phyloP scores from a whole-genome alignment of 2,888 invertebrate genomes.

The Eumacrocentrus americanus region DNA sequence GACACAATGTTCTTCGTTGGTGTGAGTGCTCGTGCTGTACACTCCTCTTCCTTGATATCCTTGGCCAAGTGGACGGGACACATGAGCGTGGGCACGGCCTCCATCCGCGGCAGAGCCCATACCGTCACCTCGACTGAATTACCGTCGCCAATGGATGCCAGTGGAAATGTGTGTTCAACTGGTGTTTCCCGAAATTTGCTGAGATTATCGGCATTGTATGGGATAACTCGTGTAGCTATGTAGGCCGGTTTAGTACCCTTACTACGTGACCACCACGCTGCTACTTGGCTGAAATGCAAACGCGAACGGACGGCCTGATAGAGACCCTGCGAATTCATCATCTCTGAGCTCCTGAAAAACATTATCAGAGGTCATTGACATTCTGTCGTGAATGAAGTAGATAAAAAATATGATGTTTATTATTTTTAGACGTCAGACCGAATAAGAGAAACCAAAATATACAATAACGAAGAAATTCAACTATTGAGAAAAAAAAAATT shows the following conservation, averaged over 20 bases:
- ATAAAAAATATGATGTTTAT: too few relatives aligned
- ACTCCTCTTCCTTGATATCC: constrained; percentile 46
- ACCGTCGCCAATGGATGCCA: constrained; percentile 71
- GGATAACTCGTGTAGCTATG: constrained; percentile 59
- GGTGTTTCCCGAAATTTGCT: constrained; percentile 62
- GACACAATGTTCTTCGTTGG: constrained; percentile 51
- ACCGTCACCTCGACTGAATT: constrained; percentile 67
- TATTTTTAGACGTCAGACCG: too few relatives aligned
- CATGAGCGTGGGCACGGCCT: constrained; percentile 71
- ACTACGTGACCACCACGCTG: constrained; percentile 81
- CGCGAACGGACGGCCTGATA: constrained; percentile 93
- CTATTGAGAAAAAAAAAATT: neutral
- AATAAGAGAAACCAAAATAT: neutral
- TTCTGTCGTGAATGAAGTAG: too few relatives aligned
- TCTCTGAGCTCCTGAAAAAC: constrained; percentile 52
- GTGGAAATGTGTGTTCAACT: constrained; percentile 75
- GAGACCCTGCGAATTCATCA: constrained; percentile 71
- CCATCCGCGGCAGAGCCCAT: constrained; percentile 73
- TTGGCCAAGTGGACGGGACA: constrained; percentile 62
- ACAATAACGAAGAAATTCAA: neutral
- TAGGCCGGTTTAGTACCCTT: constrained; percentile 59
- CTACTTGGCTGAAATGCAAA: constrained; percentile 95
- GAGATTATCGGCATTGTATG: constrained; percentile 54
- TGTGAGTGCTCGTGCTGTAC: constrained; percentile 51
- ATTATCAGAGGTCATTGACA: too few relatives aligned